These are phyloP conservation scores for Caenorhabditis sp. DNA, from an alignment of 2,888 invertebrate genomes.

Conservation along the genomic window DNA sequence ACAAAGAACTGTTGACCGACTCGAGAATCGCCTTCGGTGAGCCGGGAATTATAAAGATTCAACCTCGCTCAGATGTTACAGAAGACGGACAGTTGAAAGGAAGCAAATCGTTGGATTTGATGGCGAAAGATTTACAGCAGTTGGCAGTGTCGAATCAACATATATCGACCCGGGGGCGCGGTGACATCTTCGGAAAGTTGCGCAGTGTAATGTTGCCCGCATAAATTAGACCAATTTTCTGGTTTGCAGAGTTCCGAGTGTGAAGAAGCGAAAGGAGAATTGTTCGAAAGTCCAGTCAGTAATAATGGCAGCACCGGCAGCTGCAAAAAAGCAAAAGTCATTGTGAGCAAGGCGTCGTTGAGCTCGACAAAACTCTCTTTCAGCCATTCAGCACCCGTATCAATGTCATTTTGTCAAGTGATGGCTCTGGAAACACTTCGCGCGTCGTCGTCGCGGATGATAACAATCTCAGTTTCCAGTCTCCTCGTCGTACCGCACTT, in stretches of 20 bases:
- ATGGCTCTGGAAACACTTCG: background rate
- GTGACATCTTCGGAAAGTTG: conserved; percentile 38
- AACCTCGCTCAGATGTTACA: background rate
- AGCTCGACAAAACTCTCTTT: background rate
- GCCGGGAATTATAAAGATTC: no score
- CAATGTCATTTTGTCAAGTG: background rate
- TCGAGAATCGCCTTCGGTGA: conserved; percentile 49
- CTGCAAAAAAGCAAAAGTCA: background rate
- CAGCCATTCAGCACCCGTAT: background rate
- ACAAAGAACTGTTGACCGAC: conserved; percentile 35
- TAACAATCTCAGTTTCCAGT: conserved; percentile 7
- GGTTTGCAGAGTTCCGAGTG: no score
- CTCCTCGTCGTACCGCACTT: conserved; percentile 6
- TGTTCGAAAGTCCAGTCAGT: no score
- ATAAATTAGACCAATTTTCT: no score
- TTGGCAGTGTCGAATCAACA: conserved; percentile 18
- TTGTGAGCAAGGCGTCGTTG: background rate
- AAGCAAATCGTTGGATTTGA: background rate
- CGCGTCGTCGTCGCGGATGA: background rate
- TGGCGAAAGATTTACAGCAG: conserved; percentile 1
- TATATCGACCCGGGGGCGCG: conserved; percentile 36
- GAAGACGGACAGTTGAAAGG: conserved; percentile 31
- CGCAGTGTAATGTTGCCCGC: conserved; percentile 46
- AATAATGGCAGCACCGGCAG: no score
- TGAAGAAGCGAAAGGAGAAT: no score